Evolutionary conservation across 2,113 vertebrate species (phyloP), one percentile per base, ranked within the genome.

Genomic region (Ovibos moschatus): DNA sequence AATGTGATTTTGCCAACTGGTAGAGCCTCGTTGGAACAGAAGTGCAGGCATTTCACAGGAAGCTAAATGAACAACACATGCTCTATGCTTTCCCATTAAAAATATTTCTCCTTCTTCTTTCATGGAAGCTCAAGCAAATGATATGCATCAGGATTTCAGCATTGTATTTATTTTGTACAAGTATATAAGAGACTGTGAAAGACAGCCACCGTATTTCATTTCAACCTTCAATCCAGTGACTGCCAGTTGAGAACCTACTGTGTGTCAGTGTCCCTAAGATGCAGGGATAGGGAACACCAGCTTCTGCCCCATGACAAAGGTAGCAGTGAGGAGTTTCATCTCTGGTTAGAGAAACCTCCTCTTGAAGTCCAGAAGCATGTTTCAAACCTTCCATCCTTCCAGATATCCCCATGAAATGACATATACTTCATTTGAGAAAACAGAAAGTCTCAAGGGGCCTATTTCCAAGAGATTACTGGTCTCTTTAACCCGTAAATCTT

Each of bases 401-500:
- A 86, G 50, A 45, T 53, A 76, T 17, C 81, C 76, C 67, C 33
- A 71, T 45, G 50, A 53, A 58, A 88, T 21, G 79, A 36, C 45
- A 84, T 43, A 27, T 12, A 74, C 60, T 86, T 93, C 93, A 51
- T 55, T 14, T 78, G 92, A 97, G 93, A 95, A 98, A 89, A 21
- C 50, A 40, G 87, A 28, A 90, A 43, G 71, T 94, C 89, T 96
- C 91, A 97, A 62, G 15, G 53, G 98, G 95, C 97, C 82, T 84
- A 87, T 95, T 95, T 84, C 95, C 95, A 97, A 97, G 25, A 91
- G 87, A 97, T 71, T 84, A 60, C 89, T 97, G n/a, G n/a, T 67
- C 93, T 96, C 98, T 98, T 94, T 95, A 98, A 97, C 97, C 87
- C 94, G 92, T 88, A 95, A 95, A 84, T 93, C 97, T 98, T 91